A percentile compares a stretch with the other conserved stretches of the same genome.
These are phyloP conservation scores for Callipepla californica DNA, from an alignment of 2,113 vertebrate species.

Conservation along the genomic window DNA sequence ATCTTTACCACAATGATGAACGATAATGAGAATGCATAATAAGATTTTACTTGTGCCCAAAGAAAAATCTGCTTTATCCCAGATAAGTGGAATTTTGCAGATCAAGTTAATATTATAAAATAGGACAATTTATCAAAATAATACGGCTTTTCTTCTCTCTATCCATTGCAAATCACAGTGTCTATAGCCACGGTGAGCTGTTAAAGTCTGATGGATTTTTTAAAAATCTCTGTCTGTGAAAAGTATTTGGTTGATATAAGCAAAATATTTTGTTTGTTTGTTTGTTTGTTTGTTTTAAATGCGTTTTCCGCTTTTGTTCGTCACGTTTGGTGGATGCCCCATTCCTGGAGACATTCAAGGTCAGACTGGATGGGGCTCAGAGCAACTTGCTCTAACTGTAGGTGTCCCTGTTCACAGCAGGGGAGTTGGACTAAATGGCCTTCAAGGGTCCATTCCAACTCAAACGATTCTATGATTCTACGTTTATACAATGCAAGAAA, in stretches of 20 bases:
- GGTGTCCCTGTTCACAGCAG: too few species aligned
- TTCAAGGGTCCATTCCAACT: too few species aligned
- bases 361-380: too few species aligned
- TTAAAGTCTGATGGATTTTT: not conserved
- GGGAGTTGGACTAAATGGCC: too few species aligned
- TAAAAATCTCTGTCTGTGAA: not conserved
- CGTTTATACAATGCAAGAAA: not conserved
- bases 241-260: not conserved
- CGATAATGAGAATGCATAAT: slow-evolving; percentile 49
- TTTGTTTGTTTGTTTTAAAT: too few species aligned
- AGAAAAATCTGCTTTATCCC: slow-evolving; percentile 54
- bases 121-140: slow-evolving; percentile 51
- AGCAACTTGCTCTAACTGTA: too few species aligned
- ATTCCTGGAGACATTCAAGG: too few species aligned
- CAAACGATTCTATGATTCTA: too few species aligned
- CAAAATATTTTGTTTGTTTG: too few species aligned
- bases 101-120: slow-evolving; percentile 56
- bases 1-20: slow-evolving; percentile 61
- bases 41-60: slow-evolving; percentile 46
- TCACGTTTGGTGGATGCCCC: not conserved
- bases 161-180: not conserved
- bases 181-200: not conserved
- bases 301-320: not conserved
- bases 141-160: slow-evolving; percentile 14
- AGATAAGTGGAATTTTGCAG: slow-evolving; percentile 38